Evolutionary conservation across 2,888 invertebrate species (phyloP).

Genomic region (Euzophera pinguis): DNA sequence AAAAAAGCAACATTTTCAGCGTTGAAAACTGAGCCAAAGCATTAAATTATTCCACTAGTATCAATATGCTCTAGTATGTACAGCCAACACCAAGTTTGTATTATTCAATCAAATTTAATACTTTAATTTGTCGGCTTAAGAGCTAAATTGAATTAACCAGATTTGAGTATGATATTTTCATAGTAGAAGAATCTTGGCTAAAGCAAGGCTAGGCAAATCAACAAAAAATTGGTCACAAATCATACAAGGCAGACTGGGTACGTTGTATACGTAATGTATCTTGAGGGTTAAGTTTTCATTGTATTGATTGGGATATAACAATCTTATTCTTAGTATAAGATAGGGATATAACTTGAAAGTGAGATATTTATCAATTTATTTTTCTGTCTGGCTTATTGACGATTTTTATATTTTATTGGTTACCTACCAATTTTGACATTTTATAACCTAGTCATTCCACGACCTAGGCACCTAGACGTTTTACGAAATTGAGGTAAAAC

Average conservation of each 20-base stretch:
- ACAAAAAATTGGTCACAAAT: constrained; percentile 72
- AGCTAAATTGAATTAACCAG: neutral
- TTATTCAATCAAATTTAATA: neutral
- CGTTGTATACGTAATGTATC: constrained; percentile 66
- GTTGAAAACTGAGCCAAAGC: constrained; percentile 30
- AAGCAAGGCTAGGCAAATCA: constrained; percentile 43
- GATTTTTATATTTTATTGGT: too few species aligned
- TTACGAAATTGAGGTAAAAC: too few species aligned
- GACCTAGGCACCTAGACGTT: too few species aligned
- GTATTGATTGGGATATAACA: constrained; percentile 32
- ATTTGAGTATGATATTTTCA: constrained; percentile 39
- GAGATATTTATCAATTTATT: too few species aligned
- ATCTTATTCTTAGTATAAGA: too few species aligned
- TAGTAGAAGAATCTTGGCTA: constrained; percentile 50
- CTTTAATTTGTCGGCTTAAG: neutral
- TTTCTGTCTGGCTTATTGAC: too few species aligned
- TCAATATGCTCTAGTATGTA: constrained; percentile 64
- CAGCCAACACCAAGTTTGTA: neutral
- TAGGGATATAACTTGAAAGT: too few species aligned
- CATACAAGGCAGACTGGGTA: constrained; percentile 58
- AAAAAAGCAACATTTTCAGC: constrained; percentile 3
- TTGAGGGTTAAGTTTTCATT: constrained; percentile 55
- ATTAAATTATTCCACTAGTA: constrained; percentile 50
- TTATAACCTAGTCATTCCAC: too few species aligned
- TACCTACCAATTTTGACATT: too few species aligned